Evolutionary conservation across 1,140 invertebrate species (phyloP).

Genomic region (Apis mellifera): DNA sequence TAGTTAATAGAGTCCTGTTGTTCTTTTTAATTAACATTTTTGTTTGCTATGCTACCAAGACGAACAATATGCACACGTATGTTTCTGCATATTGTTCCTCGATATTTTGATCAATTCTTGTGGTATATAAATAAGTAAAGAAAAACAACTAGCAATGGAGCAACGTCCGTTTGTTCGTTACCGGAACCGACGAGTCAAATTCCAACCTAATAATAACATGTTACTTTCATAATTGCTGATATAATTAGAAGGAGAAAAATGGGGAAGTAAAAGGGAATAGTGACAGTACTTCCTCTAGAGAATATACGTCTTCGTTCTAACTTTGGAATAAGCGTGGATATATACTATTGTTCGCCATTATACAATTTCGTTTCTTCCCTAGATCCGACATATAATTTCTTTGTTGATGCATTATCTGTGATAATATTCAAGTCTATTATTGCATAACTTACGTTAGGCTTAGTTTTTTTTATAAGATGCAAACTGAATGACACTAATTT

Average conservation of each 20-base stretch:
- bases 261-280: constrained; percentile 21
- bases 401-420: background rate
- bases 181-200: constrained; percentile 46
- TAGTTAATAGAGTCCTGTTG: background rate
- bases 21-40: background rate
- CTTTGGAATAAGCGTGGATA: background rate
- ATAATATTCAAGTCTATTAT: background rate
- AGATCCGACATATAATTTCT: background rate
- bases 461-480: no score
- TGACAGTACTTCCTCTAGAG: constrained; percentile 44
- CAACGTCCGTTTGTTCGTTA: constrained; percentile 54
- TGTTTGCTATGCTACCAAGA: background rate
- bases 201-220: constrained; percentile 57
- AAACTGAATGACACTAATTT: no score
- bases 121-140: constrained; percentile 16
- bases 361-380: background rate
- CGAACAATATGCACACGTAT: background rate
- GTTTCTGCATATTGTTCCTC: background rate
- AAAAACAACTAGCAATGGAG: constrained; percentile 39
- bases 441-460: background rate
- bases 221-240: constrained; percentile 60
- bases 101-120: constrained; percentile 1
- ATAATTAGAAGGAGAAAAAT: constrained; percentile 56
- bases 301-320: constrained; percentile 8
- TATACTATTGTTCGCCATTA: background rate